Base-by-base conservation (phyloP, 2,113 vertebrate genomes). In the Periophthalmus modestus region DNA sequence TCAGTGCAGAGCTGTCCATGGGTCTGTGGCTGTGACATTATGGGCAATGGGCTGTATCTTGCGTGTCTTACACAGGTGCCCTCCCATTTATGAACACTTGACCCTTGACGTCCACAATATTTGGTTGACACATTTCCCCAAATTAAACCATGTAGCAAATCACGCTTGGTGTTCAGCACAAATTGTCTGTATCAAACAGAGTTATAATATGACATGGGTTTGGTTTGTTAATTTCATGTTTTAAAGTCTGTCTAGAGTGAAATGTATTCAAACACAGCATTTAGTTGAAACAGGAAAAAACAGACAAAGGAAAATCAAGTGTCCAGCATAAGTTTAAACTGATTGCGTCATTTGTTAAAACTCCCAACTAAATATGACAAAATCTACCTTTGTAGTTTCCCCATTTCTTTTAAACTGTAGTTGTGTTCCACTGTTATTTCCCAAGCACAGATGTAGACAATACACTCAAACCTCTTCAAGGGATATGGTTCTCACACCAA, bases 381-480 rank as follows among this genome's bases (percentile, higher is more conserved):
- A n/a, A 55, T 57, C 54, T 57, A 23, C 21, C 24, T 57, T 23
- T 57, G 21, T 76, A 74, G 16, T 62, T 76, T 76, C 57, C 9
- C 4, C 18, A 19, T 34, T 16, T 57, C 43, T 23, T 15, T 46
- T 21, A n/a, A 18, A 58, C 28, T 47, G 36, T 43, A 4, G 28
- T 39, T 71, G 36, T 23, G 23, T n/a, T 23, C 55, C 15, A 2
- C 11, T 62, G 62, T 65, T 39, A 9, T n/a, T 34, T 43, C 18
- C 62, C 18, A 12, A 28, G 33, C 18, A 47, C 36, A 68, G 34
- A 69, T 14, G 54, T 3, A 54, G 36, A 75, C 61, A 71, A 55
- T 23, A 74, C 33, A 52, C 11, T 9, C 7, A 48, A 47, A 57
- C 46, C 52, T 67, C 34, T 21, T 59, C 23, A 55, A 68, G 36